A percentile compares a stretch with the other conserved stretches of the same genome.
Evolutionary conservation across 2,888 invertebrate genomes (phyloP).

Genomic region (Hemistola chrysoprasaria): DNA sequence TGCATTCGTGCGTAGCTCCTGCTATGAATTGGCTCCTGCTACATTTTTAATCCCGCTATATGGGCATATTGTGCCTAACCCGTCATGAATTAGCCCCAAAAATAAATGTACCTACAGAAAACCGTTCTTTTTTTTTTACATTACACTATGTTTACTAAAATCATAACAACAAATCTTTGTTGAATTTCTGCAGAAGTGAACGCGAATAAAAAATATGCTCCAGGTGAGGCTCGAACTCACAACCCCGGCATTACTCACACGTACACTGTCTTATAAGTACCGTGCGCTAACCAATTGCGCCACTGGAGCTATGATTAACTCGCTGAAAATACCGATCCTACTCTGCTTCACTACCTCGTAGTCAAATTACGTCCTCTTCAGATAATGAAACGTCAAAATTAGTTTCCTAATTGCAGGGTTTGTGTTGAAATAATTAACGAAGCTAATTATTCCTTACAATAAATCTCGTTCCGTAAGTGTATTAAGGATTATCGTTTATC

Average conservation of each 20-base stretch:
- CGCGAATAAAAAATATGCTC: slow-evolving; percentile 86
- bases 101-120: too few relatives aligned
- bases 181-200: too few relatives aligned
- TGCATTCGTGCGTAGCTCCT: too few relatives aligned
- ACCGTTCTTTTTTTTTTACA: too few relatives aligned
- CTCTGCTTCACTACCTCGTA: slow-evolving; percentile 36
- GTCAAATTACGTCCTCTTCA: slow-evolving; percentile 59
- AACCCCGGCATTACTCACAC: slow-evolving; percentile 99
- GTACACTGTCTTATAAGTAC: slow-evolving; percentile 99
- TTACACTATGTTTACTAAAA: too few relatives aligned
- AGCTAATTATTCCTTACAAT: slow-evolving; percentile 1
- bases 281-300: slow-evolving; percentile 99
- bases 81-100: too few relatives aligned
- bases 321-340: slow-evolving; percentile 45
- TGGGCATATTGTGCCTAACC: too few relatives aligned
- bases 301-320: slow-evolving; percentile 90
- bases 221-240: slow-evolving; percentile 99
- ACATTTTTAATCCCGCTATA: too few relatives aligned
- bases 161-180: too few relatives aligned
- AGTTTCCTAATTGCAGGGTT: slow-evolving; percentile 23
- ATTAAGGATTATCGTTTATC: slow-evolving; percentile 7
- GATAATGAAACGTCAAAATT: slow-evolving; percentile 51
- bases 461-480: neutral
- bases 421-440: slow-evolving; percentile 5
- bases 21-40: too few relatives aligned